Conservation (phyloP, 2,888 invertebrate species). For the Nasonia oneida region DNA sequence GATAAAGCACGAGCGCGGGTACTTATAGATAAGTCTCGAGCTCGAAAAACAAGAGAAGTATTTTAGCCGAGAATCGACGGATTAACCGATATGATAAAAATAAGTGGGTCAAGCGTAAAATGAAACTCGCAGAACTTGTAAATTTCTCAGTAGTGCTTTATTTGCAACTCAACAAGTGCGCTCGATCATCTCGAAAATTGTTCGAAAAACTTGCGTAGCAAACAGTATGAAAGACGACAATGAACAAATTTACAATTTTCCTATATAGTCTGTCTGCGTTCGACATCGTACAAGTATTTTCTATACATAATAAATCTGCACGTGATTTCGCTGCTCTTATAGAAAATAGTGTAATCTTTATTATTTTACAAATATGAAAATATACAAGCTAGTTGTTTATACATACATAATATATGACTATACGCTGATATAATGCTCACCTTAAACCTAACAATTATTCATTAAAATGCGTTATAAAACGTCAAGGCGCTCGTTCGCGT, state of each 20-base stretch:
- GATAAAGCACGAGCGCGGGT: too few relatives aligned
- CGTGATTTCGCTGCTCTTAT: constrained; percentile 15
- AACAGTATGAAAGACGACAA: not conserved
- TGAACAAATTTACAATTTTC: not conserved
- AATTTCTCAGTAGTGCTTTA: constrained; percentile 40
- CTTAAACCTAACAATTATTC: not conserved
- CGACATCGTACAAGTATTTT: not conserved
- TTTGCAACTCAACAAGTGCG: constrained; percentile 45
- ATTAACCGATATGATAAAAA: not conserved
- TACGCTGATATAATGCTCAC: constrained; percentile 2
- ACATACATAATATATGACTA: not conserved
- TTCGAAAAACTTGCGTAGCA: constrained; percentile 8
- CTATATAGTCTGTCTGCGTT: not conserved
- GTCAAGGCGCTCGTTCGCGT: not conserved
- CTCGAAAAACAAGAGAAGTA: too few relatives aligned
- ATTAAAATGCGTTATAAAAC: not conserved
- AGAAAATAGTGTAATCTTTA: constrained; percentile 47
- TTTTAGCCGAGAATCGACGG: not conserved
- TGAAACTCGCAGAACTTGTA: not conserved
- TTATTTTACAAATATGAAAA: constrained; percentile 57
- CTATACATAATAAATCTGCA: constrained; percentile 6
- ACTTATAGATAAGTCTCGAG: too few relatives aligned
- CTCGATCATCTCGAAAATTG: constrained; percentile 20
- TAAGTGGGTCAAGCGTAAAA: not conserved
- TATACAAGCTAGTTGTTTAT: constrained; percentile 39